Evolutionary conservation across 2,113 vertebrate genomes (phyloP).

Genomic region (Pholis gunnellus): DNA sequence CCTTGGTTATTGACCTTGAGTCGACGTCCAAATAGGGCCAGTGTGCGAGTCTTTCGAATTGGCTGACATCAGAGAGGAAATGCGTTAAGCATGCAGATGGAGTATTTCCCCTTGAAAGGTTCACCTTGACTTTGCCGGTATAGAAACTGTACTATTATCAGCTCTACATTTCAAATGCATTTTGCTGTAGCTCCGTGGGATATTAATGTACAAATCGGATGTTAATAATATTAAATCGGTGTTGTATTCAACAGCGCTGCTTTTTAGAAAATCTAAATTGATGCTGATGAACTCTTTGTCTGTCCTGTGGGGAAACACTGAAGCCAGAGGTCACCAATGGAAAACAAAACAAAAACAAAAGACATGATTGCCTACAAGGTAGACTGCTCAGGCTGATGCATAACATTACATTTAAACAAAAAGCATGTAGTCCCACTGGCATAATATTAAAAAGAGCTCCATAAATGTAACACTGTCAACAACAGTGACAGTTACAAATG

Average conservation of each 20-base stretch:
- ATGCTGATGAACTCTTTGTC: neutral
- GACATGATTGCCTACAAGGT: conserved; percentile 18
- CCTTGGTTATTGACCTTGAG: conserved; percentile 39
- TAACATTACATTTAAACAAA: conserved; percentile 32
- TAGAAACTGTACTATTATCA: neutral
- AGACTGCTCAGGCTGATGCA: conserved; percentile 10
- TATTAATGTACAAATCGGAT: neutral
- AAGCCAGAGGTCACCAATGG: conserved; percentile 20
- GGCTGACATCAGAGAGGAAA: conserved; percentile 22
- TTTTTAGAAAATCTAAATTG: neutral
- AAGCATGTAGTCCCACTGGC: conserved; percentile 14
- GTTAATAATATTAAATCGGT: neutral
- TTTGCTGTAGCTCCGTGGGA: neutral
- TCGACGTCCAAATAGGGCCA: conserved; percentile 25
- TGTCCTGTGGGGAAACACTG: conserved; percentile 6
- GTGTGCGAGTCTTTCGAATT: conserved; percentile 17
- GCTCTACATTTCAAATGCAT: neutral
- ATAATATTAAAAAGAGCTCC: conserved; percentile 20
- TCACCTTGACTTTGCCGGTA: neutral
- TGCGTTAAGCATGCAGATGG: conserved; percentile 13
- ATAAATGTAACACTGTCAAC: neutral
- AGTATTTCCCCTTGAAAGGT: neutral
- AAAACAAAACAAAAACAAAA: conserved; percentile 26
- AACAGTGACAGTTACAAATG: conserved; percentile 5
- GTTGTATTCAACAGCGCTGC: neutral